phyloP scores from a whole-genome alignment of 2,113 vertebrate species.

The Forbesichthys papilliferus region DNA sequence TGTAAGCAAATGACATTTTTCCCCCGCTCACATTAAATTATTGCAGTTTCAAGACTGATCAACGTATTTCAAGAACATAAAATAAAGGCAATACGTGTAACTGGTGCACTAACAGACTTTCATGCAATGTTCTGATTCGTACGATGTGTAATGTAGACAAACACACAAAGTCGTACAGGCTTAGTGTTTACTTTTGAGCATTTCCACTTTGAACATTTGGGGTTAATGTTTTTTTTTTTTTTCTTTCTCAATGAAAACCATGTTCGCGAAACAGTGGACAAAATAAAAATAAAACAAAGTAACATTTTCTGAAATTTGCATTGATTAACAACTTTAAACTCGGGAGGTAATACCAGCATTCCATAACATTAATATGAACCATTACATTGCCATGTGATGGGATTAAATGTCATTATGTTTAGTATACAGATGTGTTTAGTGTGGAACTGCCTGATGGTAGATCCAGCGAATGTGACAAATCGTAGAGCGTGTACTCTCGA shows the following conservation, averaged over 20 bases:
- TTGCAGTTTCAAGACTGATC: constrained; percentile 59
- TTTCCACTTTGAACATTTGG: constrained; percentile 52
- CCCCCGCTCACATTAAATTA: constrained; percentile 47
- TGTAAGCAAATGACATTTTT: constrained; percentile 31
- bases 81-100: constrained; percentile 68
- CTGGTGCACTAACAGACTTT: constrained; percentile 71
- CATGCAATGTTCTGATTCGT: constrained; percentile 70
- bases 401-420: constrained; percentile 64
- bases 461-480: constrained; percentile 59
- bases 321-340: constrained; percentile 50
- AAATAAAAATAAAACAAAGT: constrained; percentile 18
- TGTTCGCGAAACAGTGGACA: constrained; percentile 39
- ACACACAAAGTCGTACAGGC: constrained; percentile 59
- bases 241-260: constrained; percentile 33
- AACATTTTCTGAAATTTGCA: constrained; percentile 36
- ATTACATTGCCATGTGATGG: constrained; percentile 60
- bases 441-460: constrained; percentile 61
- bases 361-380: constrained; percentile 63
- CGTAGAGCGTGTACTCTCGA: constrained; percentile 55
- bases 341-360: constrained; percentile 67
- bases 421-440: constrained; percentile 66
- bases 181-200: constrained; percentile 49
- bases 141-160: constrained; percentile 60
- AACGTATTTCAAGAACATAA: constrained; percentile 55
- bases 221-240: constrained; percentile 31